phyloP scores from a whole-genome alignment of 2,888 invertebrate species.

The Ophion costatus region DNA sequence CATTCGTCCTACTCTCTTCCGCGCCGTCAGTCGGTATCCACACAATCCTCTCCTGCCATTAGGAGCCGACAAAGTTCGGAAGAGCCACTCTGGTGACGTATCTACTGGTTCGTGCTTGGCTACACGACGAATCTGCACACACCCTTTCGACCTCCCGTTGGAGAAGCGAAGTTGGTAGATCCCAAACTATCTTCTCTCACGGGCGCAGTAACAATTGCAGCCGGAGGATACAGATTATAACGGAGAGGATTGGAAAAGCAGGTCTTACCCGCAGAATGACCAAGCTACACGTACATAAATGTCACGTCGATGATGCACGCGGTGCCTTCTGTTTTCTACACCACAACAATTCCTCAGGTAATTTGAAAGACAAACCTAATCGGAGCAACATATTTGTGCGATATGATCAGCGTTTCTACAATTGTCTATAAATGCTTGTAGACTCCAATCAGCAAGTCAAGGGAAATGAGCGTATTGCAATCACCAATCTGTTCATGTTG shows the following conservation, averaged over 20 bases:
- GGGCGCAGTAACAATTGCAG: slow-evolving; percentile 35
- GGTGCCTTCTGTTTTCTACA: not conserved
- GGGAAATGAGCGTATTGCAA: too few relatives aligned
- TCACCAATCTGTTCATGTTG: too few relatives aligned
- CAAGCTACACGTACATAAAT: slow-evolving; percentile 7
- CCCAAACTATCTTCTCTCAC: slow-evolving; percentile 37
- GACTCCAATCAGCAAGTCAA: too few relatives aligned
- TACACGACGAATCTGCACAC: slow-evolving; percentile 50
- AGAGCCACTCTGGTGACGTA: slow-evolving; percentile 68
- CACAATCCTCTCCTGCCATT: slow-evolving; percentile 60
- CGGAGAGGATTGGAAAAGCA: not conserved
- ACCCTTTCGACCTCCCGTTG: slow-evolving; percentile 7
- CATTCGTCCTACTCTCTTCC: slow-evolving; percentile 29
- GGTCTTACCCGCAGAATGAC: slow-evolving; percentile 27
- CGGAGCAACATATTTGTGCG: not conserved
- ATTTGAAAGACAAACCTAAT: not conserved
- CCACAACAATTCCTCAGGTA: slow-evolving; percentile 2
- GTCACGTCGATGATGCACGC: slow-evolving; percentile 13
- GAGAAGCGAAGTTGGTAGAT: slow-evolving; percentile 47
- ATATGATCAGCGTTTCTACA: not conserved
- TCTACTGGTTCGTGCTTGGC: slow-evolving; percentile 62
- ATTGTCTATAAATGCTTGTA: too few relatives aligned
- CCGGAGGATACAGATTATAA: slow-evolving; percentile 44
- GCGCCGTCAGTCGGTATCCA: slow-evolving; percentile 30
- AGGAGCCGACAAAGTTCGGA: slow-evolving; percentile 64